Base-by-base conservation (phyloP, 2,113 vertebrate genomes). In the Oenanthe melanoleuca region DNA sequence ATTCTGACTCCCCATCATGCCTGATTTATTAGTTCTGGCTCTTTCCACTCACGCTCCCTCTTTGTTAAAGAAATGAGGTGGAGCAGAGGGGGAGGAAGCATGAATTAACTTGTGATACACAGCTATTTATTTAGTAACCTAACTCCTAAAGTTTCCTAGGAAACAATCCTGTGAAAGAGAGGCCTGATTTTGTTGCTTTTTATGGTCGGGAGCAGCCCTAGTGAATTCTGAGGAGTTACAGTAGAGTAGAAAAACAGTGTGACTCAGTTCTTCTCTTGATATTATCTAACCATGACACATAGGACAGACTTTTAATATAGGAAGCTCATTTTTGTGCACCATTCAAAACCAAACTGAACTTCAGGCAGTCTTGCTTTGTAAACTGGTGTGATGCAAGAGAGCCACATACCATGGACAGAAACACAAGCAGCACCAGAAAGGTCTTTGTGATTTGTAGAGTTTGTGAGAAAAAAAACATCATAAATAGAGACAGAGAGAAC, bases 81-180 rank as follows among this genome's bases (percentile, higher is more conserved):
- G 29, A 23, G 6, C 55, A 50, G 34, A 34, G 37, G 20, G 15
- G 26, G 13, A 10, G 29, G 13, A 37, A 80, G 60, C 67, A 45
- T 79, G 40, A 91, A 87, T 91, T 91, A 71, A 85, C 53, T 72
- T 69, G 59, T 85, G 78, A 87, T 81, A 38, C 73, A 42, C n/a
- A 75, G 56, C 61, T 89, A 70, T 79, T 92, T 83, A 78, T 92
- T 83, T 94, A 92, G 61, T 53, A 70, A 10, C 49, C 79, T 67
- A 47, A 85, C 57, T 80, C 55, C 71, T 66, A 8, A 73, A 83
- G 63, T 94, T 88, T 72, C 64, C 66, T 77, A 52, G 82, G 90
- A 86, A 95, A 93, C 21, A 59, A 45, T 69, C 63, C 75, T 55
- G 45, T 74, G 56, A 72, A 94, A 92, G 25, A 73, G 22, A 92